Conservation (phyloP, 1,140 invertebrate genomes). For the Leptinotarsa defecta region DNA sequence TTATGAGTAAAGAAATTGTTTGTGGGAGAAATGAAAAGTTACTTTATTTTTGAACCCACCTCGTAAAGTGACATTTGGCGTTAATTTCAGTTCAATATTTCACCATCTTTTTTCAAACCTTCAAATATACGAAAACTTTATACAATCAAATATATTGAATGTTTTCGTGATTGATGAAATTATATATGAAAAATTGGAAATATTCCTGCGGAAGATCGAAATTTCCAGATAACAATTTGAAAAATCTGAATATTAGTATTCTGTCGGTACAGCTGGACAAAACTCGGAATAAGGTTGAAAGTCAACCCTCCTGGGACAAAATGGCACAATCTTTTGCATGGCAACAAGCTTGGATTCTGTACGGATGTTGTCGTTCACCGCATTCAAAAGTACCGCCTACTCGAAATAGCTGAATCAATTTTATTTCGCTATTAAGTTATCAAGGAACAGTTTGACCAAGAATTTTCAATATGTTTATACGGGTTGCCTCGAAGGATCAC, state of each 20-base stretch:
- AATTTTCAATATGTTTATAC: neutral
- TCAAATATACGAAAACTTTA: neutral
- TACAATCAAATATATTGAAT: neutral
- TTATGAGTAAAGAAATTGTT: too few species aligned
- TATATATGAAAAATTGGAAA: neutral
- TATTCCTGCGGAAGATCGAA: neutral
- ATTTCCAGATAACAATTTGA: slow-evolving; percentile 41
- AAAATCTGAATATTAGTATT: slow-evolving; percentile 49
- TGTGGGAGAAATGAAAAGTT: too few species aligned
- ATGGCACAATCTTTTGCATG: slow-evolving; percentile 47
- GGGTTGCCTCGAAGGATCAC: too few species aligned
- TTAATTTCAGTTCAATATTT: too few species aligned
- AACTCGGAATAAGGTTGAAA: slow-evolving; percentile 48
- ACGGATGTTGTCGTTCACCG: slow-evolving; percentile 4
- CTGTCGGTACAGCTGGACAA: slow-evolving; percentile 39
- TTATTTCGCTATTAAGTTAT: neutral
- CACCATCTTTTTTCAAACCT: too few species aligned
- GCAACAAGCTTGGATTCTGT: slow-evolving; percentile 38
- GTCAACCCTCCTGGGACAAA: slow-evolving; percentile 43
- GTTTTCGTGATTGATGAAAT: neutral
- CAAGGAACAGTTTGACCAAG: neutral
- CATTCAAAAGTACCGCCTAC: neutral
- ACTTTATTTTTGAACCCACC: too few species aligned
- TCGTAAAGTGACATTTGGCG: too few species aligned
- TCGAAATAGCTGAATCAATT: neutral